phyloP scores from a whole-genome alignment of 2,888 invertebrate genomes.

The Coelopa pilipes region DNA sequence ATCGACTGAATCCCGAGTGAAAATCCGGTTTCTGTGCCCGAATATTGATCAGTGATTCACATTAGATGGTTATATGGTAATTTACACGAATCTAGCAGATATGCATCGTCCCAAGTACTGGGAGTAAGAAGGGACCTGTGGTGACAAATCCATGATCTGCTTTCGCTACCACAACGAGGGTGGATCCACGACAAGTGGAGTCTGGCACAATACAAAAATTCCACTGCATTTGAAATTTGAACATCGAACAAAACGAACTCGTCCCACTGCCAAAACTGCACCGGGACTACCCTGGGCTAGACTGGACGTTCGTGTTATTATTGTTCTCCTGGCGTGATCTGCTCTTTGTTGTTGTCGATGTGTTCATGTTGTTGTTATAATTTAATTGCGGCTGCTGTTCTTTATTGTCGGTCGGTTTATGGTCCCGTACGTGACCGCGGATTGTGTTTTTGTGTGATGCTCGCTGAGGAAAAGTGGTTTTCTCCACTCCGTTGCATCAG shows the following conservation, averaged over 20 bases:
- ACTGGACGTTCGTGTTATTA: background rate
- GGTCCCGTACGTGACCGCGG: slow-evolving; percentile 17
- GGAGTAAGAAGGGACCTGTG: background rate
- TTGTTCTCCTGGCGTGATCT: background rate
- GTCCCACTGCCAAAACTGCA: background rate
- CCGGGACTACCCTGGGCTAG: background rate
- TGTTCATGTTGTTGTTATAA: slow-evolving; percentile 8
- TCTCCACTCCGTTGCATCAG: slow-evolving; percentile 38
- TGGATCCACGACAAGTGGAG: background rate
- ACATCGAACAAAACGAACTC: background rate
- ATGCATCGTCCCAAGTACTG: background rate
- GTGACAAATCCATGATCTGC: background rate
- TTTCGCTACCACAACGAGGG: background rate
- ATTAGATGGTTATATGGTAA: too few relatives aligned
- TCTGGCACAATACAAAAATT: background rate
- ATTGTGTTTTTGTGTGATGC: slow-evolving; percentile 15
- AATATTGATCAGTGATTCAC: background rate
- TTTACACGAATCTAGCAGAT: too few relatives aligned
- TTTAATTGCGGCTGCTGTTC: background rate
- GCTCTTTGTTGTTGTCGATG: slow-evolving; percentile 23
- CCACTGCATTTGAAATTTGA: background rate
- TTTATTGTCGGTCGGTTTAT: too few relatives aligned
- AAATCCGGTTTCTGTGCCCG: slow-evolving; percentile 24
- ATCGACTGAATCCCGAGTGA: slow-evolving; percentile 16
- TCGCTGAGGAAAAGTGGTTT: slow-evolving; percentile 31